Base-by-base conservation (phyloP, 2,113 vertebrate genomes). In the Athene noctua region DNA sequence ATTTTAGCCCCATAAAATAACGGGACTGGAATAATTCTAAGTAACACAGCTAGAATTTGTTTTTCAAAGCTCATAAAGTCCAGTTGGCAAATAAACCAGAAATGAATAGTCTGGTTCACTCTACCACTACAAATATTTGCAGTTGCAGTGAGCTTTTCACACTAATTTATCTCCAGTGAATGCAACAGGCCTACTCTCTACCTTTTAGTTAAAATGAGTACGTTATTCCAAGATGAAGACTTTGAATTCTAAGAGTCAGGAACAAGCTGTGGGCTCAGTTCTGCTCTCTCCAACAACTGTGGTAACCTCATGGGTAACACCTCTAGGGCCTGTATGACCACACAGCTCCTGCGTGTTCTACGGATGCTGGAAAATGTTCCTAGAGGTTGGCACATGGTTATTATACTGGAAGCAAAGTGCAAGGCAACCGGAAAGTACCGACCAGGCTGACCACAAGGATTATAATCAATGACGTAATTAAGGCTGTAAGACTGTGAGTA, bases 391-490 rank as follows among this genome's bases (percentile, higher is more conserved):
- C 34, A 40, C 4, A 0, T 15, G 7, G 42, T 52, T 19, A 51
- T 52, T 71, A 42, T 4, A 11, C 1, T 5, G 27, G 75, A 77
- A 94, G 27, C 10, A 40, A 82, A 65, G 32, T 9, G 14, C 57
- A 30, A 38, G 26, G 66, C 49, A 79, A 81, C 13, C 57, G 49
- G 27, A 51, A 80, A 67, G 30, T 27, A 36, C 49, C 3, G 2
- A 74, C 11, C 15, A 15, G 46, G 38, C 70, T n/a, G 42, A 75
- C 57, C 18, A 22, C 2, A 3, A 32, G 27, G 51, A 38, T 70
- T 65, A 14, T 14, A 57, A 73, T 6, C 38, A 10, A 3, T 1
- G 22, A 11, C 0, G 0, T 5, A 6, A 27, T 29, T 11, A 73
- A 59, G 46, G 36, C 42, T 19, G 19, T 19, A 30, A 27, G 34